phyloP scores from a whole-genome alignment of 2,888 invertebrate genomes.

The Chrysina gloriosa region DNA sequence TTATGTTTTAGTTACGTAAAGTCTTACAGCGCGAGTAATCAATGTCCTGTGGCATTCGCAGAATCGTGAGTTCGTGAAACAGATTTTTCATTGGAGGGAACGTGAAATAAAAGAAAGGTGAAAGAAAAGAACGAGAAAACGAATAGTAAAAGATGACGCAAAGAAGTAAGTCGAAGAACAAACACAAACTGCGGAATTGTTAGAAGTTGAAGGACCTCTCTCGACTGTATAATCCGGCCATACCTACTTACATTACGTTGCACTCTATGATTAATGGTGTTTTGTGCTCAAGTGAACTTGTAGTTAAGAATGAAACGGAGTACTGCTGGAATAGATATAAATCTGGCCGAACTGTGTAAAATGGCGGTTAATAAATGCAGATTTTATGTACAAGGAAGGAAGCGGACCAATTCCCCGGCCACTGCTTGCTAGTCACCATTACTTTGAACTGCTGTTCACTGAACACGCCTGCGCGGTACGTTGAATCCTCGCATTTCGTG shows the following conservation, averaged over 20 bases:
- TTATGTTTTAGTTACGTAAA: slow-evolving; percentile 29
- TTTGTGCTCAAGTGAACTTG: slow-evolving; percentile 57
- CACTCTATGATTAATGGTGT: slow-evolving; percentile 55
- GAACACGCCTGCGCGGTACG: slow-evolving; percentile 58
- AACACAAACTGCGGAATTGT: slow-evolving; percentile 20
- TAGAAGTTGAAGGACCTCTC: slow-evolving; percentile 47
- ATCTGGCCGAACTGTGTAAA: slow-evolving; percentile 57
- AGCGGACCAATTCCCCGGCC: slow-evolving; percentile 62
- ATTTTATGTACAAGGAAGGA: slow-evolving; percentile 62
- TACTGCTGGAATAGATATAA: slow-evolving; percentile 49
- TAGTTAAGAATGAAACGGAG: slow-evolving; percentile 56
- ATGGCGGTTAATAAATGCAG: slow-evolving; percentile 61
- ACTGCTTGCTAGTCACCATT: slow-evolving; percentile 53
- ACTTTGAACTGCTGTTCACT: slow-evolving; percentile 54
- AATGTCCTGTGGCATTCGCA: slow-evolving; percentile 3
- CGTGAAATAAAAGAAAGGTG: not conserved
- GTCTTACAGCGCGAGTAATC: not conserved
- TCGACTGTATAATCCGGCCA: slow-evolving; percentile 11
- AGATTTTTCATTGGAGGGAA: not conserved
- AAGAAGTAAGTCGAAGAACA: not conserved
- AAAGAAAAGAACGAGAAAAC: slow-evolving; percentile 14
- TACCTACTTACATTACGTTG: slow-evolving; percentile 26
- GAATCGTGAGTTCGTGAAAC: slow-evolving; percentile 14
- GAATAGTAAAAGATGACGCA: not conserved
- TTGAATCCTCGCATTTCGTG: slow-evolving; percentile 54